phyloP scores from a whole-genome alignment of 1,140 invertebrate genomes.

The Megathymus violae region DNA sequence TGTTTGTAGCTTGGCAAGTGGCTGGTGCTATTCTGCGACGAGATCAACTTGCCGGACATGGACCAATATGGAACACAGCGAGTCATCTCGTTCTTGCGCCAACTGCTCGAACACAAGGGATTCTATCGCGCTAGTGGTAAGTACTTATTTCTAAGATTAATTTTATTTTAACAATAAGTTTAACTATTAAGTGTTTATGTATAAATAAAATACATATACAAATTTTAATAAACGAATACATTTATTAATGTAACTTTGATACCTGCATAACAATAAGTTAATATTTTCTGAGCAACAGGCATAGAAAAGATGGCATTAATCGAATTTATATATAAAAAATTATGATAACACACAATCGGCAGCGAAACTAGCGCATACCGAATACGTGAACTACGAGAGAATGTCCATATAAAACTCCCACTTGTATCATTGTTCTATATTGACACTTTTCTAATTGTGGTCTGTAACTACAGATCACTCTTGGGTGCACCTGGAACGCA shows the following conservation, averaged over 20 bases:
- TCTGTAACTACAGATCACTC: constrained; percentile 89
- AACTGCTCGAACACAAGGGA: constrained; percentile 97
- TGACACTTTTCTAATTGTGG: neutral
- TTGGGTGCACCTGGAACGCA: constrained; percentile 98
- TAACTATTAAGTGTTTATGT: too few species aligned
- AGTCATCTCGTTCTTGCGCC: constrained; percentile 98
- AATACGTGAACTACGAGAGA: too few species aligned
- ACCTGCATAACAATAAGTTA: too few species aligned
- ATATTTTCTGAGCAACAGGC: too few species aligned
- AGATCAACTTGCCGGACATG: constrained; percentile 99
- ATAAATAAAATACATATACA: too few species aligned
- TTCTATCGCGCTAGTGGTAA: constrained; percentile 92
- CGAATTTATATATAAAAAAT: too few species aligned
- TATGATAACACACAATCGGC: too few species aligned
- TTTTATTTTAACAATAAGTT: neutral
- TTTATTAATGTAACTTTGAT: too few species aligned
- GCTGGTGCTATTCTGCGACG: constrained; percentile 99
- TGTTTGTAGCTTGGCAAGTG: constrained; percentile 97
- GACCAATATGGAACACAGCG: constrained; percentile 99
- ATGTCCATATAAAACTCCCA: too few species aligned
- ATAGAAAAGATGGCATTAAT: too few species aligned
- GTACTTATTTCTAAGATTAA: constrained; percentile 14
- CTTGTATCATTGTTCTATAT: neutral
- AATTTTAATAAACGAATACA: neutral
- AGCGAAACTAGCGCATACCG: too few species aligned